These are phyloP conservation scores for Nothoprocta perdicaria DNA, from an alignment of 2,113 vertebrate species.

Conservation along the genomic window DNA sequence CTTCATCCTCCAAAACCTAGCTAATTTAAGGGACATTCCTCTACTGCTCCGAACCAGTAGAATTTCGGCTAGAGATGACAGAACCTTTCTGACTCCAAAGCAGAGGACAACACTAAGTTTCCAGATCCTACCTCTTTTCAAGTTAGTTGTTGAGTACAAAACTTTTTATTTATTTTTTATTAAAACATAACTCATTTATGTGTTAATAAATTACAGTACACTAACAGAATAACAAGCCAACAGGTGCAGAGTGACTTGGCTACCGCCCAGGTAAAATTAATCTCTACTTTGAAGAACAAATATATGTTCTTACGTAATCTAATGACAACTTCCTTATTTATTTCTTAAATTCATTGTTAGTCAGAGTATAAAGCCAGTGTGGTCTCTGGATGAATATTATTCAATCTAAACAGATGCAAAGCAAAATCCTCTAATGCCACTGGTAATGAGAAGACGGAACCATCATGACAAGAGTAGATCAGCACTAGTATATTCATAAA, in stretches of 20 bases:
- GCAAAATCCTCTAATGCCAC: background rate
- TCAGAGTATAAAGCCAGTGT: background rate
- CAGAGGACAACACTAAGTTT: background rate
- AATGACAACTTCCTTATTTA: background rate
- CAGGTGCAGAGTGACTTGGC: background rate
- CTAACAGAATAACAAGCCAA: background rate
- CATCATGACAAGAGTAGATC: background rate
- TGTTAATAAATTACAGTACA: background rate
- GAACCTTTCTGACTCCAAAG: background rate
- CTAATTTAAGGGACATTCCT: background rate
- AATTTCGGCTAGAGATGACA: background rate
- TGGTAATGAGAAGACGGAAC: background rate
- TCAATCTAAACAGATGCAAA: background rate
- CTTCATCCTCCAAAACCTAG: background rate
- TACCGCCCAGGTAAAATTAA: background rate
- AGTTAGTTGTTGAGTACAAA: background rate
- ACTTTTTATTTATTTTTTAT: no score
- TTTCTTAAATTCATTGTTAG: background rate
- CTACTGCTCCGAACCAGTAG: background rate
- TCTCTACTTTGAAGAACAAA: background rate
- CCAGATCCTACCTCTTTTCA: background rate
- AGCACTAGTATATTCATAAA: background rate
- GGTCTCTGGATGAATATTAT: background rate
- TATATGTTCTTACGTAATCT: rapidly evolving
- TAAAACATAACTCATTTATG: background rate